phyloP scores from a whole-genome alignment of 2,113 vertebrate genomes.

The Hassar affinis region DNA sequence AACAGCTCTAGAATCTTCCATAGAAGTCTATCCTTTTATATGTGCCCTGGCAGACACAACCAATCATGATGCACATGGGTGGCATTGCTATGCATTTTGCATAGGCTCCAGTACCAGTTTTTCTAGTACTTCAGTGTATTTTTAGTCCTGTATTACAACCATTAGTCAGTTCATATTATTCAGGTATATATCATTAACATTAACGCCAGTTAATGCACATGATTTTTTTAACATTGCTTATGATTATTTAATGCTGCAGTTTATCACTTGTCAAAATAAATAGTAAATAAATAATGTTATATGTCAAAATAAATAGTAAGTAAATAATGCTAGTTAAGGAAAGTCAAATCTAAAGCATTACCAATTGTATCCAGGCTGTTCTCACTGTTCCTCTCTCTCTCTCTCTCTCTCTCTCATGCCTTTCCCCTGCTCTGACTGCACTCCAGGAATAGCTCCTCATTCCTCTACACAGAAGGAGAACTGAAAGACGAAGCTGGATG shows the following conservation, averaged over 20 bases:
- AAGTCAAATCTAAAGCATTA: neutral
- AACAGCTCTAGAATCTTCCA: too few relatives aligned
- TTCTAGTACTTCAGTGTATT: too few relatives aligned
- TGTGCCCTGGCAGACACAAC: too few relatives aligned
- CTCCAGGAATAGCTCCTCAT: conserved; percentile 42
- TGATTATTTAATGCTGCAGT: neutral
- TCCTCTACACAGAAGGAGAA: conserved; percentile 24
- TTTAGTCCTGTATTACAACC: neutral
- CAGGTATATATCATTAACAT: neutral
- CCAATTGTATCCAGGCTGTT: neutral
- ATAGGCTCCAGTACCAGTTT: too few relatives aligned
- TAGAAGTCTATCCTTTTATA: too few relatives aligned
- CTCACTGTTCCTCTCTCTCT: conserved; percentile 47
- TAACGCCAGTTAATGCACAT: neutral
- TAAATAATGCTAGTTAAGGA: neutral
- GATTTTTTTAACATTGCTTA: neutral
- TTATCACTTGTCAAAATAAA: neutral
- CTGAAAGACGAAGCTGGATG: conserved; percentile 26
- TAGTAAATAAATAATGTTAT: too few relatives aligned
- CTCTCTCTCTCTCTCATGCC: conserved; percentile 54
- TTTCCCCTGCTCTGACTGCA: conserved; percentile 21
- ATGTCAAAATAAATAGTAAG: too few relatives aligned
- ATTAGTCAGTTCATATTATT: neutral
- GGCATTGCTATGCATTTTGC: too few relatives aligned
- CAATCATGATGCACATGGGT: too few relatives aligned